Evolutionary conservation across 2,797 vertebrate species (phyloP), one percentile per base, ranked within the genome.

Genomic region (Tachyglossus aculeatus): DNA sequence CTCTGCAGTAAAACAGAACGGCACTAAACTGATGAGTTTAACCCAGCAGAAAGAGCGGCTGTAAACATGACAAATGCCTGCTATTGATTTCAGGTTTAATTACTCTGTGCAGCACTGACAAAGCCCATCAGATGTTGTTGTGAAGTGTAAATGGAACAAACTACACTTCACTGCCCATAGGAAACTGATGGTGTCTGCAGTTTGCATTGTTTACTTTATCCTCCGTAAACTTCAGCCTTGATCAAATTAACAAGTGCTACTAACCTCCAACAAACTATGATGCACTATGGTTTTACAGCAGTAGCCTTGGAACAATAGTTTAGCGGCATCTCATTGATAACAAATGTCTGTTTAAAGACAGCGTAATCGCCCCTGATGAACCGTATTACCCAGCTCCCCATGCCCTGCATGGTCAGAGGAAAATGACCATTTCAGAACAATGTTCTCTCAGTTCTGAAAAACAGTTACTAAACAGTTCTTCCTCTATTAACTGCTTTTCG

Each of bases 61-160:
- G 96, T 99, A 99, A 99, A 99, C 98, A 99, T 98, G 98, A 99
- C 97, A 99, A 99, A 99, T 99, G 97, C 96, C 96, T 96, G 95
- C 97, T 98, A 98, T 99, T 98, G 98, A 99, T 99, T 99, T 98
- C 96, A 98, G 96, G 95, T 98, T 99, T 99, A 99, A 99, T 99
- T 99, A 98, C 98, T 96, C 95, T 95, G 95, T 96, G 96, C 96
- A 92, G 96, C 95, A 96, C 97, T 98, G 96, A 98, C 97, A 98
- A 98, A 99, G 96, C 96, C 96, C 95, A 97, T 98, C 96, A 98
- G 97, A 98, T 95, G 97, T 95, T 95, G 95, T 97, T 95, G 95
- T 96, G 96, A 98, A 97, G 96, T 98, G 96, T 98, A 98, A 99
- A 98, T 96, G 96, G 97, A 96, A 98, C 96, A 96, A 96, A 98